A percentile compares a stretch with the other conserved stretches of the same genome.
Conservation (phyloP, 2,888 invertebrate genomes). For the Latheticus oryzae region DNA sequence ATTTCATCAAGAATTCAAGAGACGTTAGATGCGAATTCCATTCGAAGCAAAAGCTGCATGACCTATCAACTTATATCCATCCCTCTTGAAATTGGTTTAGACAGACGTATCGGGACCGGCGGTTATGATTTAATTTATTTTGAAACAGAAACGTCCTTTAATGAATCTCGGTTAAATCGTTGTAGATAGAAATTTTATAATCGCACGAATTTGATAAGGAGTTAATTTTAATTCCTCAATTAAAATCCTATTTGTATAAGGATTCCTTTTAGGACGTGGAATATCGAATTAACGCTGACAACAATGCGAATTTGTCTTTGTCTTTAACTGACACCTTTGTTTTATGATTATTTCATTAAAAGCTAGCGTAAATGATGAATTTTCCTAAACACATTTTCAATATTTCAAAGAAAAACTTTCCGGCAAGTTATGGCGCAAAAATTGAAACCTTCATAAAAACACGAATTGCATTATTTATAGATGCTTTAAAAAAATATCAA, state of each 20-base stretch:
- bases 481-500: too few relatives aligned
- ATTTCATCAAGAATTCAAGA: constrained; percentile 52
- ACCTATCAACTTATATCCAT: constrained; percentile 44
- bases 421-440: constrained; percentile 5
- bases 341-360: constrained; percentile 10
- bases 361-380: too few relatives aligned
- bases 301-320: constrained; percentile 16
- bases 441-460: constrained; percentile 3
- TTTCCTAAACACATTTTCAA: too few relatives aligned
- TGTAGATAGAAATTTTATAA: constrained; percentile 21
- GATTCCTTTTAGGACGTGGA: constrained; percentile 11
- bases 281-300: constrained; percentile 24
- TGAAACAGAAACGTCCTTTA: constrained; percentile 30
- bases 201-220: constrained; percentile 31
- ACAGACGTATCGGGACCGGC: constrained; percentile 46
- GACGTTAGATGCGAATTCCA: constrained; percentile 40
- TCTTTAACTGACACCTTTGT: constrained; percentile 10
- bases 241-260: constrained; percentile 22
- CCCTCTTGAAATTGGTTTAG: constrained; percentile 42
- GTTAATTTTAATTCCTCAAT: constrained; percentile 29
- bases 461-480: constrained; percentile 2
- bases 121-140: constrained; percentile 47
- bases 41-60: constrained; percentile 37
- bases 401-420: too few relatives aligned
- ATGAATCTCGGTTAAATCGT: constrained; percentile 15